These are phyloP conservation scores for Harpalus rufipes DNA, from an alignment of 2,888 invertebrate genomes.

Conservation along the genomic window DNA sequence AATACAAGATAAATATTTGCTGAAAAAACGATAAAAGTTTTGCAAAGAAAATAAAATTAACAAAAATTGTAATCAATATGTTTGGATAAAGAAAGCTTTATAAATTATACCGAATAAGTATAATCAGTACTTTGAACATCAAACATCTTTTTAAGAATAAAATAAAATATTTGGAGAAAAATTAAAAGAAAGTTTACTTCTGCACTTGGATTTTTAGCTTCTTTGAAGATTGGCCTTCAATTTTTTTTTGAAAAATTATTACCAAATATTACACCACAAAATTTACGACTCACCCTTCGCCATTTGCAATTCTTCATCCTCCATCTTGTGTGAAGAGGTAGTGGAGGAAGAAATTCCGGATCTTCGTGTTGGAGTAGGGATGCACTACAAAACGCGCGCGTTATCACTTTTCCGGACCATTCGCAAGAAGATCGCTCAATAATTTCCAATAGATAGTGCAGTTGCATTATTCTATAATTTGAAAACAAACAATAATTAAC, in stretches of 20 bases:
- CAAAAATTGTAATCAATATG: too few relatives aligned
- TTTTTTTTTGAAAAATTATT: slow-evolving; percentile 12
- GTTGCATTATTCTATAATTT: slow-evolving; percentile 7
- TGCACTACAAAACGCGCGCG: slow-evolving; percentile 26
- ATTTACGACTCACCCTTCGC: background rate
- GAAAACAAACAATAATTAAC: background rate
- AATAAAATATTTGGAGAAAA: background rate
- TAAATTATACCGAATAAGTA: too few relatives aligned
- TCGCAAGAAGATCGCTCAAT: slow-evolving; percentile 16
- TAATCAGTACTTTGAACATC: too few relatives aligned
- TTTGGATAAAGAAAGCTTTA: too few relatives aligned
- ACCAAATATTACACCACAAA: slow-evolving; percentile 23
- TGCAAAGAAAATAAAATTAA: too few relatives aligned
- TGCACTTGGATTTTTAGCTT: background rate
- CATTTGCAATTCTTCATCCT: slow-evolving; percentile 23
- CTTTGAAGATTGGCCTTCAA: background rate
- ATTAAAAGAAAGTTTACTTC: background rate
- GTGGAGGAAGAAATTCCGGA: slow-evolving; percentile 40
- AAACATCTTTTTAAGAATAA: too few relatives aligned
- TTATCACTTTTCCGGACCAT: slow-evolving; percentile 46
- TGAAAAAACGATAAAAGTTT: too few relatives aligned
- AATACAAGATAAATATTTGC: too few relatives aligned
- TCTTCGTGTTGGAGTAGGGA: slow-evolving; percentile 20
- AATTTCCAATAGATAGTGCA: slow-evolving; percentile 25
- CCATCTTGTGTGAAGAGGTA: slow-evolving; percentile 18